These are phyloP conservation scores for Pocillopora grandis DNA, from an alignment of 92 coral and sea anemone species.

Conservation along the genomic window DNA sequence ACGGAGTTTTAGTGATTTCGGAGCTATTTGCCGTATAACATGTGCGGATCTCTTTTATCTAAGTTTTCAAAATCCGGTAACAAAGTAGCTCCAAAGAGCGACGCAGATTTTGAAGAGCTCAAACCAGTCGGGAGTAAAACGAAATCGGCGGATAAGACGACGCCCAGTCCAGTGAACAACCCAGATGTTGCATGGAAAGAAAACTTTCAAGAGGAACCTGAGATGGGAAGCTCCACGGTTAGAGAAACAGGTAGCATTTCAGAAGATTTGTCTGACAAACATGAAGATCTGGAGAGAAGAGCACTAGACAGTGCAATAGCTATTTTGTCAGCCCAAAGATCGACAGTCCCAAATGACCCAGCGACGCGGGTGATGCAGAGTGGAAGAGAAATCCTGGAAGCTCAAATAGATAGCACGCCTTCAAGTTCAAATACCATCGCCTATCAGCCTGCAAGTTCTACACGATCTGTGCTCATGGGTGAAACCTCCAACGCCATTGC, in stretches of 20 bases:
- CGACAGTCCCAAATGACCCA: neutral
- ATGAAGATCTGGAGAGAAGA: neutral
- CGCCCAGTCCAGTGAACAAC: neutral
- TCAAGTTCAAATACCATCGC: constrained; percentile 2
- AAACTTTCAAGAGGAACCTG: neutral
- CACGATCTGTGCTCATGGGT: constrained; percentile 20
- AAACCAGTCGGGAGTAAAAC: neutral
- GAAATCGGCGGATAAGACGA: no score
- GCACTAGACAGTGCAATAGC: constrained; percentile 10
- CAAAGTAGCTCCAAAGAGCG: neutral
- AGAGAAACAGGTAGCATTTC: neutral
- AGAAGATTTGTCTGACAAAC: neutral
- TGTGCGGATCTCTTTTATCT: constrained; percentile 42
- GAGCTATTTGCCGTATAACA: neutral
- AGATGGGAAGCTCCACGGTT: neutral
- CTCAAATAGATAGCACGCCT: neutral
- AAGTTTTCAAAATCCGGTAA: constrained; percentile 1
- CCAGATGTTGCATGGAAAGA: neutral
- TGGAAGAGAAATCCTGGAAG: constrained; percentile 30
- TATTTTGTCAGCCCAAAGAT: constrained; percentile 8
- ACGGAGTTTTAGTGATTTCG: neutral
- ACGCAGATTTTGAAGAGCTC: neutral
- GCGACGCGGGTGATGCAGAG: neutral
- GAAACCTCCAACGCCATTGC: constrained; percentile 17
- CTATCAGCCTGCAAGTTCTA: constrained; percentile 22